These are phyloP conservation scores for Caenorhabditis sp. DNA, from an alignment of 2,888 invertebrate species.

Conservation along the genomic window DNA sequence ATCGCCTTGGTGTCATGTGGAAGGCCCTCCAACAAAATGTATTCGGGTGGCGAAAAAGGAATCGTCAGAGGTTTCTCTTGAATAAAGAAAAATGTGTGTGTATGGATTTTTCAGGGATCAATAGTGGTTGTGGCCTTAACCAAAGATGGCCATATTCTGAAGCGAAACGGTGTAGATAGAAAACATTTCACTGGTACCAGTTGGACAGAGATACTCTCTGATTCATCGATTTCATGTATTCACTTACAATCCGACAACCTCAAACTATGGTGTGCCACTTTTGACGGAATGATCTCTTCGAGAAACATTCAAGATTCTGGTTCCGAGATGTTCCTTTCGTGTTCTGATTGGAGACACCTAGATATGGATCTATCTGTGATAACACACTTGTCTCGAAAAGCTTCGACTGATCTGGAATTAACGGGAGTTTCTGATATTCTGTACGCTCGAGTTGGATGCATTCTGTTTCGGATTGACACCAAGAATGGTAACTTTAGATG, in stretches of 20 bases:
- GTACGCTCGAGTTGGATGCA: constrained; percentile 21
- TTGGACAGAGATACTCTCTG: constrained; percentile 58
- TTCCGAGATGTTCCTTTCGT: not conserved
- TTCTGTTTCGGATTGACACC: constrained; percentile 52
- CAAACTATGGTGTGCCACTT: constrained; percentile 42
- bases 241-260: constrained; percentile 38
- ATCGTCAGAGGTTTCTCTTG: constrained; percentile 6
- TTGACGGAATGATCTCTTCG: constrained; percentile 30
- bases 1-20: constrained; percentile 65
- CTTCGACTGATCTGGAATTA: constrained; percentile 18
- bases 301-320: constrained; percentile 2
- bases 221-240: constrained; percentile 41
- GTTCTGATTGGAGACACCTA: constrained; percentile 41
- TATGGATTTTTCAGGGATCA: constrained; percentile 12
- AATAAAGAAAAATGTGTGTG: not conserved
- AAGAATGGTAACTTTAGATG: constrained; percentile 34
- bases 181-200: constrained; percentile 32
- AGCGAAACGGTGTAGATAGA: constrained; percentile 40
- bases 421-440: constrained; percentile 36
- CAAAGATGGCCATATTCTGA: constrained; percentile 49
- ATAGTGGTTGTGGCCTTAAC: constrained; percentile 48
- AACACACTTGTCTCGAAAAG: not conserved
- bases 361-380: constrained; percentile 38
- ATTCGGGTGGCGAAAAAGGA: constrained; percentile 59
- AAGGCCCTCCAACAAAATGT: constrained; percentile 44